Percentiles rank a stretch among this genome's conserved stretches.
phyloP scores from a whole-genome alignment of 2,113 vertebrate genomes.

The Aplodontia rufa region DNA sequence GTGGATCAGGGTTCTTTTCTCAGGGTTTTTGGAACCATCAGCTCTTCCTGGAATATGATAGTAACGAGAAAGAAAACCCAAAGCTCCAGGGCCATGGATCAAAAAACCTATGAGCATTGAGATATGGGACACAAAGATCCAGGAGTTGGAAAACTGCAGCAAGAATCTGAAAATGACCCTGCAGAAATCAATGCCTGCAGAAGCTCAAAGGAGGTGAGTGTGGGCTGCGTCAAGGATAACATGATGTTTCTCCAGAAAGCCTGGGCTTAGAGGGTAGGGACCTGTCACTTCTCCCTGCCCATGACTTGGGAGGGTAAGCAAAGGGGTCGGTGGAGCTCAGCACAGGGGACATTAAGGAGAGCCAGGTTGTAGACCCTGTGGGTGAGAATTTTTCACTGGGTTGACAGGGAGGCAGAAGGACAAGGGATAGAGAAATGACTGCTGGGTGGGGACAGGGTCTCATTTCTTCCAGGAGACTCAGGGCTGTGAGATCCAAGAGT shows the following conservation, averaged over 20 bases:
- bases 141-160: rapidly evolving
- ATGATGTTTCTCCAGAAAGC: background rate
- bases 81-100: background rate
- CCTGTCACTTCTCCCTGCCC: background rate
- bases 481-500: background rate
- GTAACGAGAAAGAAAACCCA: background rate
- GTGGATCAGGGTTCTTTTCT: background rate
- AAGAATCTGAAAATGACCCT: background rate
- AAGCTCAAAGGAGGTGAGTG: background rate
- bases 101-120: background rate
- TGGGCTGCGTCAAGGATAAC: background rate
- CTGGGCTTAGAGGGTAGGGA: background rate
- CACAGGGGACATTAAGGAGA: background rate
- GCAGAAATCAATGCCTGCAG: rapidly evolving
- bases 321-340: background rate
- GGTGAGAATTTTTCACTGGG: background rate
- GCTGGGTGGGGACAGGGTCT: background rate
- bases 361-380: rapidly evolving
- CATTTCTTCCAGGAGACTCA: background rate
- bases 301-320: background rate
- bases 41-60: background rate
- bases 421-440: background rate
- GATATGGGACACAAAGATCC: rapidly evolving
- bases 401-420: background rate
- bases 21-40: background rate